Evolutionary conservation across 1,140 invertebrate species (phyloP), one percentile per base, ranked within the genome.

Genomic region (Chironomus tepperi): DNA sequence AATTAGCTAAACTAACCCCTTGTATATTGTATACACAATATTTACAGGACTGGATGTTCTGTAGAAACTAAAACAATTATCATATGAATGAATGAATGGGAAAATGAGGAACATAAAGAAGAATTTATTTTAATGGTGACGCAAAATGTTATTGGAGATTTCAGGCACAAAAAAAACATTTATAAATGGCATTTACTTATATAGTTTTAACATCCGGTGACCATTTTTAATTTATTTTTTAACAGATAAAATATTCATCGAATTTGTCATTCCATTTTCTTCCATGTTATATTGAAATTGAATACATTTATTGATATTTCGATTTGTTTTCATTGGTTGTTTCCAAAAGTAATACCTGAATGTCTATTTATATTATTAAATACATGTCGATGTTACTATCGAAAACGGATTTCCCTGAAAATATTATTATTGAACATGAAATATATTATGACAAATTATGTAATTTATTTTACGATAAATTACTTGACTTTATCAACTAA

Each of bases 181-280:
- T 47, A 47, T 47, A 47, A 47, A 47, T 47, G 43, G 43, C 43
- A 47, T 57, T 9, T 57, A 57, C 47, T 70, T 70, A 70, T 10
- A 34, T 34, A 34, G 24, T 34, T 34, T 34, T 34, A 19, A 70
- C 65, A 70, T 70, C 65, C 65, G 65, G 65, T 70, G 65, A 16
- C 65, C 65, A 70, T 70, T 70, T 70, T 21, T 21, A 70, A n/a
- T 57, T 57, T 34, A 34, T 34, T 34, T n/a, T n/a, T 57, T 57
- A 57, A 57, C n/a, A 57, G 47, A 57, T 57, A 57, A 57, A 57
- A 57, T 57, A n/a, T 57, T n/a, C 47, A 57, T 57, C 47, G 47
- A 57, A 57, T 57, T 47, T 7, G 43, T 47, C 24, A 34, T 34
- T 57, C n/a, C n/a, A 57, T n/a, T 57, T 5, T 57, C n/a, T 57